phyloP scores from a whole-genome alignment of 2,888 invertebrate species.

The Stenichneumon culpator region DNA sequence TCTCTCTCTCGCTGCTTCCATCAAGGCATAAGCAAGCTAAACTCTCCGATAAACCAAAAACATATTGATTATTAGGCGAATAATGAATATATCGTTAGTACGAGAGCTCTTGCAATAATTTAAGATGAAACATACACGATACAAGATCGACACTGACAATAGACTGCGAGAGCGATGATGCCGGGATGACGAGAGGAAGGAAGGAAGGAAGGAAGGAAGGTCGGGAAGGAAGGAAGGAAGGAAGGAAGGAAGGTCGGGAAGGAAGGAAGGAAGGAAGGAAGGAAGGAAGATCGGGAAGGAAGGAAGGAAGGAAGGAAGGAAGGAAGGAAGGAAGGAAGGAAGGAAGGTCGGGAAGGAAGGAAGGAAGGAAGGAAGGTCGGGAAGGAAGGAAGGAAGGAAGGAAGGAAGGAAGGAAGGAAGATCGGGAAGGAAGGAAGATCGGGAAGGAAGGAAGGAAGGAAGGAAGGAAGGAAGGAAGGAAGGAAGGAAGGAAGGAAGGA shows the following conservation, averaged over 20 bases:
- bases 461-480: conserved; percentile 68
- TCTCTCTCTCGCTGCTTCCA: neutral
- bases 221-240: conserved; percentile 68
- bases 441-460: conserved; percentile 68
- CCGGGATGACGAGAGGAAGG: conserved; percentile 67
- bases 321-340: conserved; percentile 71
- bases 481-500: conserved; percentile 69
- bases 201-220: conserved; percentile 72
- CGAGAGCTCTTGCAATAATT: conserved; percentile 44
- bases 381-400: conserved; percentile 64
- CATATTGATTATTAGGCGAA: neutral
- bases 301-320: conserved; percentile 69
- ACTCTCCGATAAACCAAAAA: conserved; percentile 12
- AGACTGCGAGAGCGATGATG: conserved; percentile 30
- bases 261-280: conserved; percentile 73
- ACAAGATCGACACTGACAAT: conserved; percentile 52
- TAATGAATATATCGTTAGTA: neutral
- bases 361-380: conserved; percentile 75
- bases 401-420: too few species aligned
- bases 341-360: conserved; percentile 74
- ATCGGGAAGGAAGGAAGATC: conserved; percentile 49
- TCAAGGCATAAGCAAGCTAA: neutral
- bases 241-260: conserved; percentile 75
- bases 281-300: conserved; percentile 67
- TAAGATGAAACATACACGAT: conserved; percentile 65